Conservation (phyloP, 2,113 vertebrate genomes). For the Okapia johnstoni region DNA sequence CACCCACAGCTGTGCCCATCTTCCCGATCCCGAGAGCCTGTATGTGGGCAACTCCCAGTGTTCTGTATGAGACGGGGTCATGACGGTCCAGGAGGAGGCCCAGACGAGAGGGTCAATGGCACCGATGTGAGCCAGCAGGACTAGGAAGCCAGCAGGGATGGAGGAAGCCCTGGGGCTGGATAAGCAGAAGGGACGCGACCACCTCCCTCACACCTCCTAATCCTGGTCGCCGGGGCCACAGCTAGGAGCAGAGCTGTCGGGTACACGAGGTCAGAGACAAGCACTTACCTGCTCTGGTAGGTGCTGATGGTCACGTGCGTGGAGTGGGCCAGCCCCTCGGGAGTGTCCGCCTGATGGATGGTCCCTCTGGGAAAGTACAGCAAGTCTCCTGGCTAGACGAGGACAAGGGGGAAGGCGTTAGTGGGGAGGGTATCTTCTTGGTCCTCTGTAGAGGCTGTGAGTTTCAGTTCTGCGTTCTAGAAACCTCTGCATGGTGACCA, state of each 20-base stretch:
- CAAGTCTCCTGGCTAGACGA: conserved; percentile 88
- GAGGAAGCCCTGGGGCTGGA: background rate
- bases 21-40: background rate
- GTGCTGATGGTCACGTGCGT: conserved; percentile 94
- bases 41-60: background rate
- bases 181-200: background rate
- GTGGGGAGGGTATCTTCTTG: background rate
- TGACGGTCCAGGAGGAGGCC: background rate
- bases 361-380: conserved; percentile 95
- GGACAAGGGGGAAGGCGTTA: background rate
- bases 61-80: background rate
- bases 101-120: too few relatives aligned
- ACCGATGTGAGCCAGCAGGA: background rate
- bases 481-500: background rate
- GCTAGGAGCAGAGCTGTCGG: background rate
- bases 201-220: background rate
- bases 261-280: fast-evolving
- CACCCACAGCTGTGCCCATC: background rate
- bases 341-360: conserved; percentile 92
- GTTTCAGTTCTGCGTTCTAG: background rate
- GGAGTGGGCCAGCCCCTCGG: conserved; percentile 83
- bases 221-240: fast-evolving
- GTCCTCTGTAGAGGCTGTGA: background rate
- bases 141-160: background rate
- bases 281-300: conserved; percentile 90